Conservation (phyloP, 1,140 invertebrate genomes). For the Hycleus phaleratus region DNA sequence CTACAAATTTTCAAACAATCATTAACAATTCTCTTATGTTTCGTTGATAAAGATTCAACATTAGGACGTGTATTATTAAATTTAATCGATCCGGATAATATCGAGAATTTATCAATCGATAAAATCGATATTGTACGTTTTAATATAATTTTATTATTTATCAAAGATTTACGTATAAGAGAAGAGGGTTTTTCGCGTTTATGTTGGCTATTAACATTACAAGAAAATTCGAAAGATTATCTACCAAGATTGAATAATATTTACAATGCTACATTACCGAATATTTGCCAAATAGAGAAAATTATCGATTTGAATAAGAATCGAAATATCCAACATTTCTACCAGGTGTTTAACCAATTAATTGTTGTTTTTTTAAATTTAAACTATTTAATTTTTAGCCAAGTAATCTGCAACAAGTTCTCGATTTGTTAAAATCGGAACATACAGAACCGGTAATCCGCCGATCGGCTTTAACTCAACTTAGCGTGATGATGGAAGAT, state of each 20-base stretch:
- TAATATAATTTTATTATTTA: not conserved
- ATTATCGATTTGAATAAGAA: slow-evolving; percentile 32
- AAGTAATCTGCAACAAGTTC: slow-evolving; percentile 40
- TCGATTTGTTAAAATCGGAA: slow-evolving; percentile 39
- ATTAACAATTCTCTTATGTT: slow-evolving; percentile 47
- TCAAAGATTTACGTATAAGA: slow-evolving; percentile 18
- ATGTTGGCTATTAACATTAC: slow-evolving; percentile 44
- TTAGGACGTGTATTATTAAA: slow-evolving; percentile 51
- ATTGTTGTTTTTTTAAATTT: slow-evolving; percentile 10
- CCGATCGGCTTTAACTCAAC: slow-evolving; percentile 51
- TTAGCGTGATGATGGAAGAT: slow-evolving; percentile 52
- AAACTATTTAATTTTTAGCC: slow-evolving; percentile 28
- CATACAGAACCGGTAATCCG: slow-evolving; percentile 48
- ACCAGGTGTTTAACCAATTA: slow-evolving; percentile 27
- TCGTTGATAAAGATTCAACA: slow-evolving; percentile 38
- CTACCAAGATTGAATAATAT: slow-evolving; percentile 44
- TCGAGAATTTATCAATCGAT: slow-evolving; percentile 6
- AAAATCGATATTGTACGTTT: not conserved
- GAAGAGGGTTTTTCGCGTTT: slow-evolving; percentile 47
- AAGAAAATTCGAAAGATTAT: slow-evolving; percentile 40
- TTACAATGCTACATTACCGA: slow-evolving; percentile 40
- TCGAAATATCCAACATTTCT: slow-evolving; percentile 32
- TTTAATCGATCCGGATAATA: slow-evolving; percentile 52
- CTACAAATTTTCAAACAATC: slow-evolving; percentile 49
- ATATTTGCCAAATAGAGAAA: slow-evolving; percentile 40